Evolutionary conservation across 2,888 invertebrate species (phyloP).

Genomic region (Brenthis daphne): DNA sequence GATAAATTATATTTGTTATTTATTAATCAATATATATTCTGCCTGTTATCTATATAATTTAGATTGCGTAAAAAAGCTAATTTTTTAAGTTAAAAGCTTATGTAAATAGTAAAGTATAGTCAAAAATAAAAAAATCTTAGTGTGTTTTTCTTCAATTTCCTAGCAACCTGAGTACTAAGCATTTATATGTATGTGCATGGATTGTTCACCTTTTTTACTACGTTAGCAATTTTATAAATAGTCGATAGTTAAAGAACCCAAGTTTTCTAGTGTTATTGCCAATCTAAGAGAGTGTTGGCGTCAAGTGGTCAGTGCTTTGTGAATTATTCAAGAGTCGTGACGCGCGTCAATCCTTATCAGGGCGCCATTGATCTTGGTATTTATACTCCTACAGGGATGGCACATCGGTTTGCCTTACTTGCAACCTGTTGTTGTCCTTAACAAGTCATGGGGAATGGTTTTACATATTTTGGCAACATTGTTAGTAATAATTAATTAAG

Average conservation of each 20-base stretch:
- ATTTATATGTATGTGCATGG: background rate
- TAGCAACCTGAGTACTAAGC: too few relatives aligned
- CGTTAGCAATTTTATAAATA: constrained; percentile 19
- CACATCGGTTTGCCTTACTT: background rate
- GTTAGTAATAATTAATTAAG: background rate
- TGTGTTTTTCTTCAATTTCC: too few relatives aligned
- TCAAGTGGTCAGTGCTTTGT: constrained; percentile 30
- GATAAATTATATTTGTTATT: too few relatives aligned
- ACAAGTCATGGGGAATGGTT: background rate
- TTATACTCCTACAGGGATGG: constrained; percentile 7
- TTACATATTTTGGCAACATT: too few relatives aligned
- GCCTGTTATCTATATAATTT: too few relatives aligned
- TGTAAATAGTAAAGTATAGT: too few relatives aligned
- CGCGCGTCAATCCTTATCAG: constrained; percentile 37
- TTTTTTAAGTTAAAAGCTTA: too few relatives aligned
- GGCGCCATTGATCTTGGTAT: constrained; percentile 17
- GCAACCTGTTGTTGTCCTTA: background rate
- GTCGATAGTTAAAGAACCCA: constrained; percentile 24
- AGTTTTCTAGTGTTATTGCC: constrained; percentile 28
- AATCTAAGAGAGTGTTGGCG: constrained; percentile 37
- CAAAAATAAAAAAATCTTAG: too few relatives aligned
- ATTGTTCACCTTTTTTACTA: background rate
- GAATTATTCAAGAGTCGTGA: constrained; percentile 40
- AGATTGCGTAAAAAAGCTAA: too few relatives aligned
- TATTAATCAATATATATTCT: too few relatives aligned